Base-by-base conservation (phyloP, 2,113 vertebrate genomes). In the Astur gentilis region DNA sequence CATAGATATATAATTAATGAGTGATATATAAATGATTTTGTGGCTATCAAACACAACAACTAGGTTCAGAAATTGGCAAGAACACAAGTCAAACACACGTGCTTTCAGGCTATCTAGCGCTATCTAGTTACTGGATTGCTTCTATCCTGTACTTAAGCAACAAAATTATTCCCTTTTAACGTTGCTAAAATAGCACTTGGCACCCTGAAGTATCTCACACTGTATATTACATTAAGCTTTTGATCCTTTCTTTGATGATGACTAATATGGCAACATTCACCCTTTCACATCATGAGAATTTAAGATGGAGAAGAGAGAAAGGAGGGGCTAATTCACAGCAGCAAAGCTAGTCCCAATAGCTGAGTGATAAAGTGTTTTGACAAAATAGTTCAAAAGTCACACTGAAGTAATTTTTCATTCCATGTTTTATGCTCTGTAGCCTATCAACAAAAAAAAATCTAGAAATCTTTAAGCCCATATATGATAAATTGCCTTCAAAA, bases 401-500 rank as follows among this genome's bases (percentile, higher is more conserved):
- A 49, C 0, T 64, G 54, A 93, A 96, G 70, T 91, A 92, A 95
- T 95, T 91, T 85, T 78, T 50, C 38, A 91, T 83, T 94, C 93
- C 29, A 73, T 62, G 17, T 92, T 97, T 96, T 96, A 73, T 94
- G 65, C 69, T 96, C 29, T 87, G 73, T 71, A 71, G 87, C 36
- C 71, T 92, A 92, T 88, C 64, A 84, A 57, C 23, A 79, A 90
- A 97, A 87, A 87, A 88, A 71, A 80, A 58, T 22, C 47, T 95
- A 88, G 88, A 95, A 95, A 92, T 86, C 67, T 97, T 95, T 90
- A 97, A 95, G 50, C 83, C 49, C 47, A 18, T 75, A 20, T 38
- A 64, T 85, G 88, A 97, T 93, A 95, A 97, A 97, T 85, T 96
- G 64, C 60, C 40, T 97, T 89, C 62, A 95, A 88, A 50, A 84